Conservation (phyloP, 1,140 invertebrate species). For the Drosophila simulans region DNA sequence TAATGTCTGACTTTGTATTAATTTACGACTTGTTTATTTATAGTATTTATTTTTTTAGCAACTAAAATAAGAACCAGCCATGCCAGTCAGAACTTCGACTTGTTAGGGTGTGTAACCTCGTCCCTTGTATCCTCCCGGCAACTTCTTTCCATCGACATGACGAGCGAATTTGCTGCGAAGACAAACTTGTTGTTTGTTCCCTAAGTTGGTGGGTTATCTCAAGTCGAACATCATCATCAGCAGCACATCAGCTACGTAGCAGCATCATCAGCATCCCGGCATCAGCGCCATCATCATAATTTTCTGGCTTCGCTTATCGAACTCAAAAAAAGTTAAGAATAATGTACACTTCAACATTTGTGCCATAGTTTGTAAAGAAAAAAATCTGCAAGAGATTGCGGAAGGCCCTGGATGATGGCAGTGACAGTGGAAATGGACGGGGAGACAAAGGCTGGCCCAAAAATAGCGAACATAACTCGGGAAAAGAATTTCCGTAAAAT, state of each 20-base stretch:
- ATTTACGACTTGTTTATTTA: too few species aligned
- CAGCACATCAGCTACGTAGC: conserved; percentile 45
- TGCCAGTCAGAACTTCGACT: conserved; percentile 1
- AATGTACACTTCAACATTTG: conserved; percentile 73
- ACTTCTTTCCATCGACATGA: conserved; percentile 26
- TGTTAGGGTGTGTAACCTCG: not conserved
- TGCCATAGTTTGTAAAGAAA: conserved; percentile 63
- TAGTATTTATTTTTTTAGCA: not conserved
- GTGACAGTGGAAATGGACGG: conserved; percentile 1
- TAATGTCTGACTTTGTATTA: too few species aligned
- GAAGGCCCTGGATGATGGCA: conserved; percentile 40
- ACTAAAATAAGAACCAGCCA: not conserved
- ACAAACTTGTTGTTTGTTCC: conserved; percentile 55
- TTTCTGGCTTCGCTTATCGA: conserved; percentile 69
- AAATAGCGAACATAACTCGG: conserved; percentile 55
- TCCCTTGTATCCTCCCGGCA: not conserved
- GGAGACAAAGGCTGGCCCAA: conserved; percentile 22
- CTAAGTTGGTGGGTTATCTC: conserved; percentile 53
- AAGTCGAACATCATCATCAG: conserved; percentile 54
- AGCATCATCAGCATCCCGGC: conserved; percentile 47
- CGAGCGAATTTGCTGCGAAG: conserved; percentile 49
- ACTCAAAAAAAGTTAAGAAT: conserved; percentile 75
- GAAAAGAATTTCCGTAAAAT: conserved; percentile 42
- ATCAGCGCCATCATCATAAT: conserved; percentile 64
- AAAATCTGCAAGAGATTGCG: conserved; percentile 51